Conservation (phyloP, 1,140 invertebrate genomes). For the Steinernema khuongi region DNA sequence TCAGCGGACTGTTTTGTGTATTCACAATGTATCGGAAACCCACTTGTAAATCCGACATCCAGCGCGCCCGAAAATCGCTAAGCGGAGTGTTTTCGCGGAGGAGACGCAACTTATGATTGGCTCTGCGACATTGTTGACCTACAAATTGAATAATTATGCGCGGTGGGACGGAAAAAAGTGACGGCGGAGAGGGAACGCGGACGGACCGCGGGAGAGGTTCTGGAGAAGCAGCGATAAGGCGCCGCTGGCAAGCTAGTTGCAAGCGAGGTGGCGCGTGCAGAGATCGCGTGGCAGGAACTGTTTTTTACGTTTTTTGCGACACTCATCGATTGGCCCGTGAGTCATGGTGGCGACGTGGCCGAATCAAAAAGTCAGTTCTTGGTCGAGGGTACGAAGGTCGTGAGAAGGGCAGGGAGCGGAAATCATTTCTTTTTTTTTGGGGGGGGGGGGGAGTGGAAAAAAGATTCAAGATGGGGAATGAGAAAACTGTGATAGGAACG, state of each 20-base stretch:
- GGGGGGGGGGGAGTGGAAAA: too few species aligned
- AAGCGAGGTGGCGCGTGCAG: not conserved
- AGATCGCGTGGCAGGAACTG: not conserved
- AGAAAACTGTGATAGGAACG: too few species aligned
- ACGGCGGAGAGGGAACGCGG: not conserved
- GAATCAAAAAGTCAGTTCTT: too few species aligned
- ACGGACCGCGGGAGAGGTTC: too few species aligned
- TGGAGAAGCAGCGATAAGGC: not conserved
- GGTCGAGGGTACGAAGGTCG: not conserved
- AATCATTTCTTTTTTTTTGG: too few species aligned
- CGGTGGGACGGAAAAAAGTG: not conserved
- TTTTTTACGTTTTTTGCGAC: not conserved
- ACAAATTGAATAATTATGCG: conserved; percentile 15
- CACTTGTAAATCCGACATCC: conserved; percentile 13
- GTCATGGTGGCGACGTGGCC: not conserved
- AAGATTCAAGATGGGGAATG: too few species aligned
- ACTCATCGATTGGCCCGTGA: not conserved
- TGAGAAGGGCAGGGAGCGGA: too few species aligned
- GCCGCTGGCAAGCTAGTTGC: not conserved
- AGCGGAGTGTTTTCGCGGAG: not conserved
- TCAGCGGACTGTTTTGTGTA: conserved; percentile 12
- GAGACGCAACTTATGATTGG: conserved; percentile 13
- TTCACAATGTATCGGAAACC: conserved; percentile 14
- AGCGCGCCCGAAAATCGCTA: not conserved
- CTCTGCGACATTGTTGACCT: conserved; percentile 14